phyloP scores from a whole-genome alignment of 2,113 vertebrate species.

The Vimba vimba region DNA sequence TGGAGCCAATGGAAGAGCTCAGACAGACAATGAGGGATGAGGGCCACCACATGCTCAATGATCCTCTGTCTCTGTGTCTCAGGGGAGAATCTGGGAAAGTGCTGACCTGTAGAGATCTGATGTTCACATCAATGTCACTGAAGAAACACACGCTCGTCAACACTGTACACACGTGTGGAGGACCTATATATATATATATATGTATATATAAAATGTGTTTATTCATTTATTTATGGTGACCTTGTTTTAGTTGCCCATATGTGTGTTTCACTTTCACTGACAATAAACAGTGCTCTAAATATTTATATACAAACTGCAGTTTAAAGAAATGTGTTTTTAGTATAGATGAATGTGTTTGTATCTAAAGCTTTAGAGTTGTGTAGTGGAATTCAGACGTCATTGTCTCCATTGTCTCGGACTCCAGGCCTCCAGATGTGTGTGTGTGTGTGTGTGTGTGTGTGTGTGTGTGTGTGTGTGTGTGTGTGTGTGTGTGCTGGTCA shows the following conservation, averaged over 20 bases:
- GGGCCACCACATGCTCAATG: slow-evolving; percentile 51
- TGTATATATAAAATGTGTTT: too few species aligned
- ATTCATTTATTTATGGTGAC: background rate
- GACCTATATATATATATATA: background rate
- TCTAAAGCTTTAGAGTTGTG: slow-evolving; percentile 22
- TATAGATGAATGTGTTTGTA: background rate
- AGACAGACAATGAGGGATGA: slow-evolving; percentile 46
- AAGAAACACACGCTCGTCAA: slow-evolving; percentile 39
- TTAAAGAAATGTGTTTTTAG: background rate
- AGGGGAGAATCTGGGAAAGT: slow-evolving; percentile 53
- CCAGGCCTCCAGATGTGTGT: slow-evolving; percentile 47
- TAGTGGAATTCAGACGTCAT: slow-evolving; percentile 14
- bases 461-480: slow-evolving; percentile 37
- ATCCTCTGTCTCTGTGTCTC: background rate
- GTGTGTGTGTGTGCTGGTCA: slow-evolving; percentile 21
- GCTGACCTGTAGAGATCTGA: slow-evolving; percentile 50
- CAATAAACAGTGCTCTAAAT: background rate
- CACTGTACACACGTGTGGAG: background rate
- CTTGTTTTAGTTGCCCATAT: background rate
- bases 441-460: slow-evolving; percentile 21
- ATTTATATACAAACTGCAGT: background rate
- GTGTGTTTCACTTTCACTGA: background rate
- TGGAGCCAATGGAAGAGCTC: slow-evolving; percentile 70
- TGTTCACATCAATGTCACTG: slow-evolving; percentile 17
- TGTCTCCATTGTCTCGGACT: background rate